phyloP scores from a whole-genome alignment of 2,888 invertebrate genomes.

The Diplolepis rosae region DNA sequence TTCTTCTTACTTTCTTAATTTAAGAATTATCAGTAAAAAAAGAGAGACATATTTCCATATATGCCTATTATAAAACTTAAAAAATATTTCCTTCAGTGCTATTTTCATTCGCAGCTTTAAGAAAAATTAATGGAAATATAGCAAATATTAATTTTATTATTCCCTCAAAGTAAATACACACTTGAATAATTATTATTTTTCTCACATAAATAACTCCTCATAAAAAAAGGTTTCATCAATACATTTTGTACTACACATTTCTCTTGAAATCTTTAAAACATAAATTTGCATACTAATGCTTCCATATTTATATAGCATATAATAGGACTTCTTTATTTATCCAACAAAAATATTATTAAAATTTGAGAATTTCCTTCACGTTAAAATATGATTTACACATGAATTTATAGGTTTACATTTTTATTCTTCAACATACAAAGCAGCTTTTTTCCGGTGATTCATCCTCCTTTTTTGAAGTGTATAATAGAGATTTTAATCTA shows the following conservation, averaged over 20 bases:
- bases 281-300: neutral
- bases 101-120: too few species aligned
- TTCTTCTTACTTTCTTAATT: too few species aligned
- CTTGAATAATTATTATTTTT: neutral
- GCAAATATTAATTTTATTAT: neutral
- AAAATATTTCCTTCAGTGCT: too few species aligned
- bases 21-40: too few species aligned
- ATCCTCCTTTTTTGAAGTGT: neutral
- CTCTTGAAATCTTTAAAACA: neutral
- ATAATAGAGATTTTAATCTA: neutral
- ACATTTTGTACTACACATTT: neutral
- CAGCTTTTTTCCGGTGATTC: neutral
- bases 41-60: too few species aligned
- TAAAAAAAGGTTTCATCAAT: too few species aligned
- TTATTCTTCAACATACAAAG: too few species aligned
- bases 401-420: too few species aligned
- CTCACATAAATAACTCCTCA: neutral
- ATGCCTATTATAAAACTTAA: too few species aligned
- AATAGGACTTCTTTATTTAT: neutral
- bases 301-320: neutral
- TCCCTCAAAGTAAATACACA: neutral
- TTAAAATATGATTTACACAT: neutral
- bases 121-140: too few species aligned
- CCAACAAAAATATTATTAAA: too few species aligned
- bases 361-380: too few species aligned